These are phyloP conservation scores for Pongo abelii DNA, from an alignment of 2,113 vertebrate genomes.

Conservation along the genomic window DNA sequence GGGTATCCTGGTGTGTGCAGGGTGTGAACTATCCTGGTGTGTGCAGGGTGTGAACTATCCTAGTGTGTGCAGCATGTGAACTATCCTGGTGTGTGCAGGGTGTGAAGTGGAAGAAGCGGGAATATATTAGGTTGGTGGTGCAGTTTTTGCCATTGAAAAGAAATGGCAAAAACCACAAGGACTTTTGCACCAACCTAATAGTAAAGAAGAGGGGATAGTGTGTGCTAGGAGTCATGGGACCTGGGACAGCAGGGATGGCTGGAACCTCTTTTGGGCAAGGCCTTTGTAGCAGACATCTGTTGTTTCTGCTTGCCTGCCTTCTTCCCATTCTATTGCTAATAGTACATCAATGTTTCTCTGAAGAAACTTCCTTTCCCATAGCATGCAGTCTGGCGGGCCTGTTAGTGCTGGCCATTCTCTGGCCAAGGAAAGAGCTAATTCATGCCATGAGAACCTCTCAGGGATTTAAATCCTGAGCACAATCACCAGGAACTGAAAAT, in stretches of 20 bases:
- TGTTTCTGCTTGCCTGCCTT: neutral
- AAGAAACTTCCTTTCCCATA: neutral
- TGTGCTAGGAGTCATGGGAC: neutral
- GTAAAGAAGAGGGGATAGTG: neutral
- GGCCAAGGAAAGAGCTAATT: neutral
- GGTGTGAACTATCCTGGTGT: too few relatives aligned
- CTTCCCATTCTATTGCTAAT: neutral
- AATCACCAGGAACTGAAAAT: neutral
- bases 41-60: too few relatives aligned
- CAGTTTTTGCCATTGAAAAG: too few relatives aligned
- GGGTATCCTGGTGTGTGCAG: neutral
- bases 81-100: too few relatives aligned
- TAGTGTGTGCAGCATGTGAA: too few relatives aligned
- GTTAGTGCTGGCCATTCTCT: neutral
- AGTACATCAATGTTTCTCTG: neutral
- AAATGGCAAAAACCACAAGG: too few relatives aligned
- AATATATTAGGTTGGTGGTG: too few relatives aligned
- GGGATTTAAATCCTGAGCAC: neutral
- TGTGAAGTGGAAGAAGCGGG: neutral
- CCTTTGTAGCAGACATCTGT: neutral
- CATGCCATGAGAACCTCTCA: neutral
- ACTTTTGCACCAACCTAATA: too few relatives aligned
- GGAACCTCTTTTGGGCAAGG: neutral
- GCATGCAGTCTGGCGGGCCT: neutral
- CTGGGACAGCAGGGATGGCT: neutral